Base-by-base conservation (phyloP, 2,888 invertebrate species). In the Cryptocheilus praepositus region DNA sequence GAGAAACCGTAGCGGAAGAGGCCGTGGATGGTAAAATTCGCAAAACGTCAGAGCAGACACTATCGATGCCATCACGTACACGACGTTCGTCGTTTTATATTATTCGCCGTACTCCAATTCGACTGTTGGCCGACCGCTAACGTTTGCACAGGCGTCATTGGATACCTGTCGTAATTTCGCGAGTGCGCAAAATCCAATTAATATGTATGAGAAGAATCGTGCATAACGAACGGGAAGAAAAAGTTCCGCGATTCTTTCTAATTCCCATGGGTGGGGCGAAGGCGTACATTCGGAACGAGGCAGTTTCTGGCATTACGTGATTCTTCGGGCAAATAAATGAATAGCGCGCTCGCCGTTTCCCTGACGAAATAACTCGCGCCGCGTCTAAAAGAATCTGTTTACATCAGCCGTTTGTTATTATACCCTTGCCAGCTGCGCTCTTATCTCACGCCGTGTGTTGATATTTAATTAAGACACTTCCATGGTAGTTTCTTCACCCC, bases 401-500 rank as follows among this genome's bases (percentile, higher is more conserved):
- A 55, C 46, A 19, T 49, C 21, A 45, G 2, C 7, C 22, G 45
- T 18, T 71, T 63, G 61, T 70, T 64, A 63, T 70, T 60, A 44
- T 25, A 65, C 56, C 13, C 53, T 22, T 18, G 28, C 36, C 66
- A 64, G 52, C 51, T 55, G 55, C 13, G 57, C 45, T 43, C 36
- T 67, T 61, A 73, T 73, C 76, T 67, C 57, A 53, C 49, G 21
- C 8, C 13, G 44, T 46, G 22, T 44, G 61, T 22, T n/a, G 44
- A 64, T 70, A 43, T 64, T 65, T 70, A 76, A 68, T 76, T 67
- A 68, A 73, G 64, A 63, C 56, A 61, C 43, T 52, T 25, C 36
- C 36, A 36, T 36, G 13, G 1, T 60, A 15, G 51, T n/a, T 60
- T 13, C 28, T n/a, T 59, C 22, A 36, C 13, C 36, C 3, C 13